Conservation (phyloP, 2,888 invertebrate species). For the Agrotis segetum region DNA sequence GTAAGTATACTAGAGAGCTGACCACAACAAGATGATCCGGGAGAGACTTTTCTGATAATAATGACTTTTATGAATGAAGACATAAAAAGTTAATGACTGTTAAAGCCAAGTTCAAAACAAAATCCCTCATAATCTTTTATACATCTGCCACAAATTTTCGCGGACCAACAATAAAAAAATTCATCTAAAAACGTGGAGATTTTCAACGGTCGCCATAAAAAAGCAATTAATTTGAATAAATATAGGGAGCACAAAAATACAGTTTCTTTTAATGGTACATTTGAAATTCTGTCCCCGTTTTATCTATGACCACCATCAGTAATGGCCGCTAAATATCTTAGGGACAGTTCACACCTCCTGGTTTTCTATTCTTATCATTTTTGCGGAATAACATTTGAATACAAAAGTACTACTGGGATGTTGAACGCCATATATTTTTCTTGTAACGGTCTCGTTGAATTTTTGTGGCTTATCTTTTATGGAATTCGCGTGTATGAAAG, state of each 20-base stretch:
- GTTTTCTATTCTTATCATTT: constrained; percentile 74
- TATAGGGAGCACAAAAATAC: constrained; percentile 75
- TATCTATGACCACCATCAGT: constrained; percentile 79
- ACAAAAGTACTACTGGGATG: constrained; percentile 64
- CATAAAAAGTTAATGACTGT: not conserved
- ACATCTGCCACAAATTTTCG: constrained; percentile 40
- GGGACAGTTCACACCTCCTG: constrained; percentile 78
- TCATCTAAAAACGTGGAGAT: constrained; percentile 65
- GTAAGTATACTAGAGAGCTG: too few relatives aligned
- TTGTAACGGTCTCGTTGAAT: constrained; percentile 34
- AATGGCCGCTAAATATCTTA: constrained; percentile 82
- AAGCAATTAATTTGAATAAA: constrained; percentile 88
- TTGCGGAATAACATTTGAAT: constrained; percentile 78
- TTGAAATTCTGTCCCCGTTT: constrained; percentile 83
- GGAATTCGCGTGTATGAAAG: constrained; percentile 15
- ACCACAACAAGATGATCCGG: not conserved
- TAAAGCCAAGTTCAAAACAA: constrained; percentile 12
- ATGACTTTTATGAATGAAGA: not conserved
- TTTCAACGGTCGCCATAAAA: constrained; percentile 78
- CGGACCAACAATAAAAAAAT: constrained; percentile 47
- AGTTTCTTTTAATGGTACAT: constrained; percentile 77
- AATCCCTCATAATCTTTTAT: constrained; percentile 43
- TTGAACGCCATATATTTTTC: constrained; percentile 43
- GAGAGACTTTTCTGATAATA: not conserved
- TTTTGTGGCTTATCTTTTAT: constrained; percentile 20